Percentiles rank a stretch among this genome's conserved stretches.
These are phyloP conservation scores for Achatina immaculata DNA, from an alignment of 1,140 invertebrate genomes.

Conservation along the genomic window DNA sequence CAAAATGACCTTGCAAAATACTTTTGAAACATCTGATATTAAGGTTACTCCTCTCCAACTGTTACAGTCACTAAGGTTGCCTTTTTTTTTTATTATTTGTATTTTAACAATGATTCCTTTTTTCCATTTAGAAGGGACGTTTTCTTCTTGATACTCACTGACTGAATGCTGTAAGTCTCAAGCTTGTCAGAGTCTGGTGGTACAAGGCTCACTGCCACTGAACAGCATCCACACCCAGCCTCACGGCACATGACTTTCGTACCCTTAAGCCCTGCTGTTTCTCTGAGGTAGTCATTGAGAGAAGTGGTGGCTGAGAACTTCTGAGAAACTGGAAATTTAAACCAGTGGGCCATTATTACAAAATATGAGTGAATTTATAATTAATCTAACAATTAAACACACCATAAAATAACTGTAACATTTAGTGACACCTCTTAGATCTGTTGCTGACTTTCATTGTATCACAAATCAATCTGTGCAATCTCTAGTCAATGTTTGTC, in stretches of 20 bases:
- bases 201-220: conserved; percentile 76
- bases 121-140: too few relatives aligned
- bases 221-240: conserved; percentile 85
- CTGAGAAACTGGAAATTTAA: conserved; percentile 9
- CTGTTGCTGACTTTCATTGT: neutral
- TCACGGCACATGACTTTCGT: conserved; percentile 83
- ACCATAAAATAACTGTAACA: neutral
- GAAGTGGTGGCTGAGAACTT: conserved; percentile 26
- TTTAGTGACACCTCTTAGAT: neutral
- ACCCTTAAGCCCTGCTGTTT: conserved; percentile 78
- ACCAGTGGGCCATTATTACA: too few relatives aligned
- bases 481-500: too few relatives aligned
- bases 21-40: too few relatives aligned
- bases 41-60: too few relatives aligned
- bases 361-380: too few relatives aligned
- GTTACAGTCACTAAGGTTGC: too few relatives aligned
- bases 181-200: conserved; percentile 19
- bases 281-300: conserved; percentile 48
- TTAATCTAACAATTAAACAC: too few relatives aligned
- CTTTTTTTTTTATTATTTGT: too few relatives aligned
- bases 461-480: neutral
- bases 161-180: conserved; percentile 38
- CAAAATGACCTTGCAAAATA: too few relatives aligned
- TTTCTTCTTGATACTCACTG: conserved; percentile 32
- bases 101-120: too few relatives aligned